A percentile compares a stretch with the other conserved stretches of the same genome.
Evolutionary conservation across 1,140 invertebrate genomes (phyloP).

Genomic region (Alviniconcha marisindica): DNA sequence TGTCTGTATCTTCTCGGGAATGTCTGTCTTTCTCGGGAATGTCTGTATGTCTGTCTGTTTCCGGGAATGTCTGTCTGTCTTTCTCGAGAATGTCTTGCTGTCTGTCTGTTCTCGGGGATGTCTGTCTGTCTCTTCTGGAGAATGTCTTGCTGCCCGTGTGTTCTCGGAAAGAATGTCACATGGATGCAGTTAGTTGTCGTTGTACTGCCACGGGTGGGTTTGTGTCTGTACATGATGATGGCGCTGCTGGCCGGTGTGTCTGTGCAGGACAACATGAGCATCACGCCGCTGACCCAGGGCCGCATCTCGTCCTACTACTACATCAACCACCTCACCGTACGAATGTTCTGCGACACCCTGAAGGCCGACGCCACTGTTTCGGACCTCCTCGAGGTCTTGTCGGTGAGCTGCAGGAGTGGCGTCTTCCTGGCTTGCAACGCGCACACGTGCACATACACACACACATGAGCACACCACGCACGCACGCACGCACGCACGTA

Average conservation of each 20-base stretch:
- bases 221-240: too few relatives aligned
- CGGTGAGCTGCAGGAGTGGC: conserved; percentile 73
- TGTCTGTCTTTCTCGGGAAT: too few relatives aligned
- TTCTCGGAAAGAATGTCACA: neutral
- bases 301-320: conserved; percentile 98
- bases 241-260: neutral
- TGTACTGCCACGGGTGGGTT: too few relatives aligned
- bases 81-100: neutral
- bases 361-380: conserved; percentile 82
- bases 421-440: too few relatives aligned
- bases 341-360: conserved; percentile 87
- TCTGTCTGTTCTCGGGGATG: neutral
- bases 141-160: neutral
- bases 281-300: conserved; percentile 91
- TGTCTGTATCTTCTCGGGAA: too few relatives aligned
- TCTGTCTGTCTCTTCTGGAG: neutral
- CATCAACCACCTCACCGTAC: conserved; percentile 93
- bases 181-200: neutral
- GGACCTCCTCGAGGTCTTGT: conserved; percentile 88
- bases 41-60: too few relatives aligned
- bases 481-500: too few relatives aligned
- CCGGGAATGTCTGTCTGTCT: too few relatives aligned
- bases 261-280: conserved; percentile 82
- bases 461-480: too few relatives aligned
- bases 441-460: too few relatives aligned